Evolutionary conservation across 2,888 invertebrate species (phyloP).

Genomic region (Cataglyphis albicans): DNA sequence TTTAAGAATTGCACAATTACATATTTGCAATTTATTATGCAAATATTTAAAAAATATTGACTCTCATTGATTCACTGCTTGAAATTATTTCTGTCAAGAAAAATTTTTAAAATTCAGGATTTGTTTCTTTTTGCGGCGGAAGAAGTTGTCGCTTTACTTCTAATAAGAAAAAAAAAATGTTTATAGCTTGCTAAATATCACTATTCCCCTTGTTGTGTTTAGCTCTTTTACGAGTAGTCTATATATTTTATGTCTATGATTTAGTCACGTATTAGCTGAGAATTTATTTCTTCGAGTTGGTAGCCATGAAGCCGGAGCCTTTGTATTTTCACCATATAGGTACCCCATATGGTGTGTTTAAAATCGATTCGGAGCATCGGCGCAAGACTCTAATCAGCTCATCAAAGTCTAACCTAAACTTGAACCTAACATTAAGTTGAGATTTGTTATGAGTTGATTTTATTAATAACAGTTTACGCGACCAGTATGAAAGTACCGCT

Average conservation of each 20-base stretch:
- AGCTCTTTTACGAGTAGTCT: neutral
- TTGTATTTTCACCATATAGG: neutral
- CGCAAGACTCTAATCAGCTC: neutral
- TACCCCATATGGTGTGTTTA: no score
- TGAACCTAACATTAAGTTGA: neutral
- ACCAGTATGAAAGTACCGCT: constrained; percentile 72
- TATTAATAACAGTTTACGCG: constrained; percentile 59
- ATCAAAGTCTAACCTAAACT: neutral
- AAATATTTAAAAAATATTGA: neutral
- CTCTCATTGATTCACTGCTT: neutral
- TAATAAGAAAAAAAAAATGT: neutral
- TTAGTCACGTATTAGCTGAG: neutral
- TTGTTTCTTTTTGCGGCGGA: neutral
- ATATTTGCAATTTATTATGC: neutral
- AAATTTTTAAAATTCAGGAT: neutral
- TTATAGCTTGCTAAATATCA: neutral
- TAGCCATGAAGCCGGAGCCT: neutral
- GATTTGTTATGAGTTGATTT: neutral
- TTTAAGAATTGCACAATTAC: neutral
- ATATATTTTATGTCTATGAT: constrained; percentile 1
- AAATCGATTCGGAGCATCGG: no score
- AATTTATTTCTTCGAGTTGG: neutral
- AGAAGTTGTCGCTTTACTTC: neutral
- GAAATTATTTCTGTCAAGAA: neutral
- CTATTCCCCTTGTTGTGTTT: neutral